Evolutionary conservation across 2,797 vertebrate genomes (phyloP).

Genomic region (Malurus splendens): DNA sequence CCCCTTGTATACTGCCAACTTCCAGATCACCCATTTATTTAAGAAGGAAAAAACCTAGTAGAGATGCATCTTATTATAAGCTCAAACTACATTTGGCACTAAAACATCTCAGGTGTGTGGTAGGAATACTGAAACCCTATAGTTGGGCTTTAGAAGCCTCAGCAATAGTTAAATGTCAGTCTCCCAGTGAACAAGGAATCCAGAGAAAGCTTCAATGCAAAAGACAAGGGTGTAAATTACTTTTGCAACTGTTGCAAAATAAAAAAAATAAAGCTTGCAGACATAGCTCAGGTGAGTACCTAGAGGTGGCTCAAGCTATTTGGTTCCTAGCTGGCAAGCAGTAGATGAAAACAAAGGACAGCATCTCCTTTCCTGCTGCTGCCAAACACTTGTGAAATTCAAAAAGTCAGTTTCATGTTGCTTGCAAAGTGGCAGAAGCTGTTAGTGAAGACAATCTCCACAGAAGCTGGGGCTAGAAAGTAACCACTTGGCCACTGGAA

Average conservation of each 20-base stretch:
- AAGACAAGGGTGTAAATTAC: not conserved
- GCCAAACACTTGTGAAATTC: not conserved
- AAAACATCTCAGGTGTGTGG: not conserved
- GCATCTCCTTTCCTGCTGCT: not conserved
- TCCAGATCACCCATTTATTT: not conserved
- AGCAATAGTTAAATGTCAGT: not conserved
- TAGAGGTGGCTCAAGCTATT: not conserved
- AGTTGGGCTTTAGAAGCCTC: not conserved
- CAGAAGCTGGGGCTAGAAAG: not conserved
- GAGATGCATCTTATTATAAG: not conserved
- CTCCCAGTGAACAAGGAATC: not conserved
- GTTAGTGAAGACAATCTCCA: not conserved
- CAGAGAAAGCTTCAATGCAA: not conserved
- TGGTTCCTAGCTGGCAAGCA: not conserved
- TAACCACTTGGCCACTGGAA: not conserved
- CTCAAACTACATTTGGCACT: not conserved
- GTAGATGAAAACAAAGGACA: not conserved
- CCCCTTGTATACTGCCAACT: not conserved
- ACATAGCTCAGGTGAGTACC: accelerated
- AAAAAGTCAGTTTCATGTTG: accelerated
- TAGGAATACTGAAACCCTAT: not conserved
- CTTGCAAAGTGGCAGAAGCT: not conserved
- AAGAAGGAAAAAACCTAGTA: not conserved
- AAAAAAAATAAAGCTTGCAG: not conserved
- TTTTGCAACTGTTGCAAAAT: not conserved